Evolutionary conservation across 1,140 invertebrate genomes (phyloP), one percentile per base, ranked within the genome.

Genomic region (Drosophila quadrilineata): DNA sequence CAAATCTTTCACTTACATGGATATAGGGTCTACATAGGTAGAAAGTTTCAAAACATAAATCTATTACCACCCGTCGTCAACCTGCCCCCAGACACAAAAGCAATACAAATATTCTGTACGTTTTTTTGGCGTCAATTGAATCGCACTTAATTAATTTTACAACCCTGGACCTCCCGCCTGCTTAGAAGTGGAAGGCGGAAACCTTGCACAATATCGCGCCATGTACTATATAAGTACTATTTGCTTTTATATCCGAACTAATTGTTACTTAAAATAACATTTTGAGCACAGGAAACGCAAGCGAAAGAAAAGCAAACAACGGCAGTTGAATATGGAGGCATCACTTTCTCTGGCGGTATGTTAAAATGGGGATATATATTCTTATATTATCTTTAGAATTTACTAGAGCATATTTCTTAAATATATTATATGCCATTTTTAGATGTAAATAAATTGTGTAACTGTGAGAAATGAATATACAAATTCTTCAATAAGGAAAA

Each of bases 131-230:
- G 29, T 41, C 35, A 48, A 60, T 80, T 38, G 63, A 57, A 70
- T 71, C 60, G 60, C 77, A 84, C 79, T 85, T 63, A 74, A 84
- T 84, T 84, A 74, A 74, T 67, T 84, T 74, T 58, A 71, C 36
- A 46, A 43, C 14, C 16, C 12, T 17, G 14, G 35, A 64, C 53
- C 64, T 48, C 62, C 69, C 62, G 52, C 64, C 28, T 26, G 45
- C 3, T 9, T 2, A 10, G 28, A 3, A 9, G 1, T 24, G 22
- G 2, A 45, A n/a, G 10, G 36, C 17, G 36, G 28, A 36, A 54
- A 67, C 50, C 43, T 57, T 58, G 56, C 71, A 60, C 67, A 60
- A 53, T 49, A 53, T 60, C 31, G 29, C 40, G 40, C n/a, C 24
- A 6, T 14, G 24, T 38, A 43, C 14, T 26, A n/a, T n/a, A n/a